Conservation (phyloP, 1,140 invertebrate species). For the Drosophila watanabei region DNA sequence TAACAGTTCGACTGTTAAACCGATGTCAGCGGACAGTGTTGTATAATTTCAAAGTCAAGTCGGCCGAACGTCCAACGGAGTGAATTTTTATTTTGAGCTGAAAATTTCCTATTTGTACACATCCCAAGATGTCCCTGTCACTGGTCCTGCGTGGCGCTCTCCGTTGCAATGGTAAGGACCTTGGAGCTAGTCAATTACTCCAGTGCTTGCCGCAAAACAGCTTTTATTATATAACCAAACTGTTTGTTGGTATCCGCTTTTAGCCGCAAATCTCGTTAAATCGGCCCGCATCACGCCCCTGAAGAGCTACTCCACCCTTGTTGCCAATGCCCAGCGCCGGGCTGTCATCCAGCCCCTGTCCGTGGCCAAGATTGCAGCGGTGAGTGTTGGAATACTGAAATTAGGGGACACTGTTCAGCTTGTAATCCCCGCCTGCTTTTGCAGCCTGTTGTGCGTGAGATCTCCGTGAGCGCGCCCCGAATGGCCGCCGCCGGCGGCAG, state of each 20-base stretch:
- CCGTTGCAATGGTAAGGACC: constrained; percentile 62
- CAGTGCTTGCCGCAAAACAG: not conserved
- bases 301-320: constrained; percentile 71
- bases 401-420: not conserved
- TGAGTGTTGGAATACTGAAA: constrained; percentile 28
- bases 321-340: constrained; percentile 60
- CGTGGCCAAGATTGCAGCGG: constrained; percentile 56
- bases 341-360: constrained; percentile 53
- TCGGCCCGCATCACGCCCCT: constrained; percentile 63
- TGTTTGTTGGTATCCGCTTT: constrained; percentile 32
- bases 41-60: constrained; percentile 34
- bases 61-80: constrained; percentile 30
- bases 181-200: not conserved
- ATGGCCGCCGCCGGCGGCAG: constrained; percentile 80
- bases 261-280: constrained; percentile 67
- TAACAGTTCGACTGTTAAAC: not conserved
- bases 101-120: constrained; percentile 30
- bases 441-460: constrained; percentile 58
- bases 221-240: constrained; percentile 69
- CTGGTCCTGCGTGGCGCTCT: constrained; percentile 56
- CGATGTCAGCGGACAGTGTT: constrained; percentile 45
- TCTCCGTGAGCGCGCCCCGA: constrained; percentile 72
- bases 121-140: constrained; percentile 57
- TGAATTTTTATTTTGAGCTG: constrained; percentile 41
- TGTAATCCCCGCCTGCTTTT: constrained; percentile 13